Percentiles rank a stretch among this genome's conserved stretches.
Conservation (phyloP, 2,888 invertebrate genomes). For the Andrena dorsata region DNA sequence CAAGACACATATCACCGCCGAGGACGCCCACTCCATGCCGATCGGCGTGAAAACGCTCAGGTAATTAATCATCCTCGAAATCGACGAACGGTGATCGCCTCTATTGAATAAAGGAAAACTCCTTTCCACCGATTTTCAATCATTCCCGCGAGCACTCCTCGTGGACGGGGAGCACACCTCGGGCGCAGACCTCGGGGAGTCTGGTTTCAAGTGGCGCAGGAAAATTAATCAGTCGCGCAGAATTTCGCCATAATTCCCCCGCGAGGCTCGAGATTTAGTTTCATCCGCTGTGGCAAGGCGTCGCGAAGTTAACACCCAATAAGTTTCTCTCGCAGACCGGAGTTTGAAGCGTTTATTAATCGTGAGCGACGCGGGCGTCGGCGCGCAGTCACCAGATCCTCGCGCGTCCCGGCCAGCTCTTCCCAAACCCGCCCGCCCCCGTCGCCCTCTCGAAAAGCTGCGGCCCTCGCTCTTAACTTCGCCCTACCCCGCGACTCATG, state of each 20-base stretch:
- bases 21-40: slow-evolving; percentile 87
- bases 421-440: neutral
- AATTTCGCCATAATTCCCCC: slow-evolving; percentile 34
- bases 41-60: slow-evolving; percentile 88
- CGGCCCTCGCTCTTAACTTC: slow-evolving; percentile 49
- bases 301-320: slow-evolving; percentile 66
- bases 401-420: slow-evolving; percentile 5
- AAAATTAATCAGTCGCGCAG: slow-evolving; percentile 41
- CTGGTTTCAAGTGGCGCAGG: neutral
- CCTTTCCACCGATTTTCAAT: too few species aligned
- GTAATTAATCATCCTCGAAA: slow-evolving; percentile 77
- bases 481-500: slow-evolving; percentile 49
- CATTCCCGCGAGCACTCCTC: neutral
- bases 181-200: too few species aligned
- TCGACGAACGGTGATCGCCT: too few species aligned
- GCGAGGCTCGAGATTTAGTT: slow-evolving; percentile 50
- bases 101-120: too few species aligned
- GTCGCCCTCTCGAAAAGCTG: slow-evolving; percentile 31
- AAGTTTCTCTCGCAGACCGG: slow-evolving; percentile 56
- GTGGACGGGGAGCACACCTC: neutral
- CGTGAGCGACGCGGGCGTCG: slow-evolving; percentile 58
- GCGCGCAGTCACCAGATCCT: slow-evolving; percentile 23
- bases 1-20: slow-evolving; percentile 89
- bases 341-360: slow-evolving; percentile 73
- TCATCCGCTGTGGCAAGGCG: slow-evolving; percentile 45